A percentile compares a stretch with the other conserved stretches of the same genome.
phyloP scores from a whole-genome alignment of 2,888 invertebrate genomes.

The Mayetiola destructor region DNA sequence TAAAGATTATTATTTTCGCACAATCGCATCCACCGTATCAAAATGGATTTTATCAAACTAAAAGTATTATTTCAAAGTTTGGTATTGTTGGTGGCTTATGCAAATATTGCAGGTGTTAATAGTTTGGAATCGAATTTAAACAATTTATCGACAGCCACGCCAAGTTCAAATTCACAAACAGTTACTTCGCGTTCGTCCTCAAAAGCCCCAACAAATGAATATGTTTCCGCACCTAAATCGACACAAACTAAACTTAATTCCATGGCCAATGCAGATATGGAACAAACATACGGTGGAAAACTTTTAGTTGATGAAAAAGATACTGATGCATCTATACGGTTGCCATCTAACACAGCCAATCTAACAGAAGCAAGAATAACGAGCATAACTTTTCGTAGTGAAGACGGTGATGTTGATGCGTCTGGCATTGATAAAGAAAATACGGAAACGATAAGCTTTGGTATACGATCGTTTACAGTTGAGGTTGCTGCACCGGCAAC shows the following conservation, averaged over 20 bases:
- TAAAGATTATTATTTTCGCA: too few relatives aligned
- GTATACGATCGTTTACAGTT: conserved; percentile 21
- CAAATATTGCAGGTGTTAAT: conserved; percentile 10
- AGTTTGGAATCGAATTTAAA: background rate
- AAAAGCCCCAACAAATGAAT: too few relatives aligned
- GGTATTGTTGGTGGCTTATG: background rate
- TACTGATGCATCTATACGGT: too few relatives aligned
- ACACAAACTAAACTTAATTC: too few relatives aligned
- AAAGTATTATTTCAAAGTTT: conserved; percentile 3
- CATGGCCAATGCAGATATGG: too few relatives aligned
- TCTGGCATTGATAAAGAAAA: conserved; percentile 12
- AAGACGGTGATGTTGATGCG: conserved; percentile 5
- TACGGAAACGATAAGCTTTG: conserved; percentile 19
- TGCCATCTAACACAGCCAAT: background rate
- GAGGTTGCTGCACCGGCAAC: conserved; percentile 20
- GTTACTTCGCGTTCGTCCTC: too few relatives aligned
- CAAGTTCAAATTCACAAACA: too few relatives aligned
- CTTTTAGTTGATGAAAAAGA: too few relatives aligned
- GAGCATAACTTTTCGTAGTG: conserved; percentile 1
- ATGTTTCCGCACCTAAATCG: too few relatives aligned
- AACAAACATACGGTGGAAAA: too few relatives aligned
- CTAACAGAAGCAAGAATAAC: conserved; percentile 2
- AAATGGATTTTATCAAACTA: background rate
- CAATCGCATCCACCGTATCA: too few relatives aligned
- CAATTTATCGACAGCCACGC: background rate